Evolutionary conservation across 2,797 vertebrate genomes (phyloP).

Genomic region (Chloroceryle amazona): DNA sequence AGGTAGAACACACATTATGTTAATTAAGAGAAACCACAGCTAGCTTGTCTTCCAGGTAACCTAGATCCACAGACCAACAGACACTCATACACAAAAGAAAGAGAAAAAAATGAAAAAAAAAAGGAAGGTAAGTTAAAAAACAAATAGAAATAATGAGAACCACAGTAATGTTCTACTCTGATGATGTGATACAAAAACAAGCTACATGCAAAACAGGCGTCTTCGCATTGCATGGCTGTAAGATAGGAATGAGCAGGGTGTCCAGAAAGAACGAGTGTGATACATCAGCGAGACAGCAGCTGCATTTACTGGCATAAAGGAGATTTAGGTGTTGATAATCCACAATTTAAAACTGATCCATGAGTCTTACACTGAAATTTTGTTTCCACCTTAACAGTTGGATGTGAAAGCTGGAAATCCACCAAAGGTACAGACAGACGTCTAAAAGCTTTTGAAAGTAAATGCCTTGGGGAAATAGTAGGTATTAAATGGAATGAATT

Average conservation of each 20-base stretch:
- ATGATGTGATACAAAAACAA: neutral
- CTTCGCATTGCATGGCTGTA: neutral
- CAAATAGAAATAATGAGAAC: neutral
- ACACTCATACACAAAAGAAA: neutral
- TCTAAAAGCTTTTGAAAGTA: slow-evolving; percentile 69
- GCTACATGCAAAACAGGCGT: neutral
- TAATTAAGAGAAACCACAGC: neutral
- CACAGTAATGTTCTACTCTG: neutral
- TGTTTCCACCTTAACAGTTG: slow-evolving; percentile 63
- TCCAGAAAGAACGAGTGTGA: neutral
- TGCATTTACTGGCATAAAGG: neutral
- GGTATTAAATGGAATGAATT: slow-evolving; percentile 63
- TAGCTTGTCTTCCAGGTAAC: neutral
- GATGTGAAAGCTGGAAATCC: slow-evolving; percentile 56
- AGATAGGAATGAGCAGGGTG: neutral
- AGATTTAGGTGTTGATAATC: neutral
- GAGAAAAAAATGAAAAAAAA: neutral
- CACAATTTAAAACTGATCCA: neutral
- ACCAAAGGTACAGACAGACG: slow-evolving; percentile 44
- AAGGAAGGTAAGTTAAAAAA: neutral
- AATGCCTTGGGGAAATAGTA: slow-evolving; percentile 53
- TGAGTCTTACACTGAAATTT: slow-evolving; percentile 16
- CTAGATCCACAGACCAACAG: neutral
- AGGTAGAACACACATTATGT: neutral
- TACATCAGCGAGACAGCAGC: neutral